phyloP scores from a whole-genome alignment of 2,797 vertebrate species.

The Poeciliopsis turneri region DNA sequence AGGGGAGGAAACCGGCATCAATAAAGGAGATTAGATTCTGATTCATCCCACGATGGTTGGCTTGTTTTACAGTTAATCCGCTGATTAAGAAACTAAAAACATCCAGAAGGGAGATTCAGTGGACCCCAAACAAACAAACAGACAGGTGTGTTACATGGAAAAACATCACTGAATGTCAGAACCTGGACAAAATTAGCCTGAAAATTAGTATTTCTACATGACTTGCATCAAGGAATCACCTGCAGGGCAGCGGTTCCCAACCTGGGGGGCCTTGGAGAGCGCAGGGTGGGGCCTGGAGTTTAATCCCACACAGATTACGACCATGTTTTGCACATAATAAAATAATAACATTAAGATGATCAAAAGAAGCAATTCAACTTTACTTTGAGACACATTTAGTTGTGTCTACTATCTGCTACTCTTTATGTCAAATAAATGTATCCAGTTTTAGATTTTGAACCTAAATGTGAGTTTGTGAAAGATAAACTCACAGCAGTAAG shows the following conservation, averaged over 20 bases:
- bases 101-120: neutral
- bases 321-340: neutral
- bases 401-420: too few species aligned
- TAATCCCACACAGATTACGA: neutral
- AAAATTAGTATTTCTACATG: neutral
- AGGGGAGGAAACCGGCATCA: neutral
- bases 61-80: neutral
- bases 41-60: neutral
- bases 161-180: neutral
- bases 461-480: too few species aligned
- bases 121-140: neutral
- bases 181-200: neutral
- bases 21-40: neutral
- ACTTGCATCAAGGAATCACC: neutral
- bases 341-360: neutral
- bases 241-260: neutral
- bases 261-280: neutral
- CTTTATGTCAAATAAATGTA: too few species aligned
- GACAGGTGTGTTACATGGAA: neutral
- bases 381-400: neutral
- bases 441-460: too few species aligned
- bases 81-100: conserved; percentile 2
- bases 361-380: neutral
- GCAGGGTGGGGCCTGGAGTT: neutral
- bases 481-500: too few species aligned